Base-by-base conservation (phyloP, 2,888 invertebrate genomes). In the Pheosia gnoma region DNA sequence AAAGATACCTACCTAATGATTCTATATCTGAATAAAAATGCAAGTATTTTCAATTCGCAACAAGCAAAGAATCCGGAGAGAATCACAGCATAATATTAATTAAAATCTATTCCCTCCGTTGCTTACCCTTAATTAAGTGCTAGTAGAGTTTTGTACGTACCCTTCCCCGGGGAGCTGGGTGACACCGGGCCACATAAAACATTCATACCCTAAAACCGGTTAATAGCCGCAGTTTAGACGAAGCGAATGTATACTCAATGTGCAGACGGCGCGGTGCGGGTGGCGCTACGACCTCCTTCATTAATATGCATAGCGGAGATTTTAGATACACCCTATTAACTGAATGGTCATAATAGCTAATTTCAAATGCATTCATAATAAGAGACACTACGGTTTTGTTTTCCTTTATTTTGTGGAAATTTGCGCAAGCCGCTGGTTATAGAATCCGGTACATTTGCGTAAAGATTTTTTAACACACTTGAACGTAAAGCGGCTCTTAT, bases 121-220 rank as follows among this genome's bases (percentile, higher is more conserved):
- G 82, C 83, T 86, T 86, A 85, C 87, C 88, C 83, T 82, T 92
- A 91, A 93, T 93, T 89, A 91, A 92, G 91, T 89, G 89, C 82
- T 87, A 83, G 88, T 87, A 83, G 84, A 86, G 89, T 87, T 84
- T 83, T 82, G 85, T 84, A 71, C 73, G 78, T 79, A 82, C 82
- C 81, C 81, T 77, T 86, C 90, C 86, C 86, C 49, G 13, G 88
- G 84, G 89, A 83, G 66, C 67, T 65, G 74, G 78, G 81, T 79
- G 86, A 87, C 90, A 88, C 86, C 79, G 85, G 78, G 74, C 71
- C 80, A 79, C 82, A 89, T 89, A 86, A 91, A 90, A 87, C 83
- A 89, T 91, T 89, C 87, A 91, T 86, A 80, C 85, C 81, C 82
- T 82, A 80, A 84, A 86, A 85, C 85, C 81, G 70, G 84, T 86